Evolutionary conservation across 2,797 vertebrate species (phyloP).

Genomic region (Coregonus suidteri): DNA sequence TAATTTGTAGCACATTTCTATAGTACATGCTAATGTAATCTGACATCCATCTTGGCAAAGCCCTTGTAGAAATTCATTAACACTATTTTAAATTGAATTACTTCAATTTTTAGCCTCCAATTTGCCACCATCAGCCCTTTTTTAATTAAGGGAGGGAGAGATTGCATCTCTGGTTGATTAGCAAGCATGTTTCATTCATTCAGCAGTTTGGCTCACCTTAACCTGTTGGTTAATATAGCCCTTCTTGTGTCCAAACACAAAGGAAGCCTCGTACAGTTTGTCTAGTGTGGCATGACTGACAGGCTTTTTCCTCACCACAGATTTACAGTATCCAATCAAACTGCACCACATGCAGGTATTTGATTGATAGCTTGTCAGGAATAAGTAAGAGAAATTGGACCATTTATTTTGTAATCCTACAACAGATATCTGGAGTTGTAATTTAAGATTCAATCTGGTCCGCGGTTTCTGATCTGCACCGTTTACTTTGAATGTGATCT

Average conservation of each 20-base stretch:
- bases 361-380: conserved; percentile 12
- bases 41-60: not conserved
- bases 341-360: not conserved
- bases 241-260: conserved; percentile 19
- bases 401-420: not conserved
- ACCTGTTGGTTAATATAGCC: conserved; percentile 14
- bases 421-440: not conserved
- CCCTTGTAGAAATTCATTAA: not conserved
- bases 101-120: not conserved
- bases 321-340: conserved; percentile 14
- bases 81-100: not conserved
- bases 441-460: too few relatives aligned
- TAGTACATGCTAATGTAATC: not conserved
- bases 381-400: not conserved
- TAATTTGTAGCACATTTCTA: not conserved
- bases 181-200: conserved; percentile 15
- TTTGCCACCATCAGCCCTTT: conserved; percentile 1
- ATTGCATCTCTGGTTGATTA: conserved; percentile 23
- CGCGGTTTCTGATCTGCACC: too few relatives aligned
- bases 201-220: conserved; percentile 5
- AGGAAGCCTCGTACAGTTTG: not conserved
- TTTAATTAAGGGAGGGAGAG: conserved; percentile 10
- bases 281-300: conserved; percentile 18
- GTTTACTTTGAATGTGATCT: too few relatives aligned
- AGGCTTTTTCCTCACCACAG: conserved; percentile 3